phyloP scores from a whole-genome alignment of 2,888 invertebrate species.

The Liposcelis brunnea region DNA sequence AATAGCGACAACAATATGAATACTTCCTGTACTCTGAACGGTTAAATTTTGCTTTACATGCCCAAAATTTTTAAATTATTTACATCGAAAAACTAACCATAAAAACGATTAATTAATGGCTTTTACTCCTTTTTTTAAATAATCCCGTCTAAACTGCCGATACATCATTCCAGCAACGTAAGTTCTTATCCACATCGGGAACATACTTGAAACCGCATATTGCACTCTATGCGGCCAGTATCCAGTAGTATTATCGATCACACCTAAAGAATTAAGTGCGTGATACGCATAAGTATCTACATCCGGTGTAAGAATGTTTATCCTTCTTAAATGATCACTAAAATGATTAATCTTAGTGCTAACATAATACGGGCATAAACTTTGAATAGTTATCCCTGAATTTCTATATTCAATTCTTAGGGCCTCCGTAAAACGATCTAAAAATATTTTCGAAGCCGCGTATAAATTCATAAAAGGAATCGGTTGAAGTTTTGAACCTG shows the following conservation, averaged over 20 bases:
- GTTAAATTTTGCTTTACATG: no score
- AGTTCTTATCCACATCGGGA: background rate
- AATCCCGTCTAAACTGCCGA: no score
- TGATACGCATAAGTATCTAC: conserved; percentile 20
- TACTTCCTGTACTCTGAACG: no score
- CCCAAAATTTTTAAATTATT: no score
- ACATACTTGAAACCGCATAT: background rate
- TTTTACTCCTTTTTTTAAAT: no score
- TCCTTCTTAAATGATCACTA: conserved; percentile 18
- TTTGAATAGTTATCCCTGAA: conserved; percentile 29
- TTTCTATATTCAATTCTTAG: conserved; percentile 27
- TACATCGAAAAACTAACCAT: no score
- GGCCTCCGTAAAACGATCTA: conserved; percentile 22
- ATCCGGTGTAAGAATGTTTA: conserved; percentile 20
- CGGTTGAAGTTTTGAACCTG: conserved; percentile 28
- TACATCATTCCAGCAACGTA: no score
- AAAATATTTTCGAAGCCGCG: conserved; percentile 27
- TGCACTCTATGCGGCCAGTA: conserved; percentile 29
- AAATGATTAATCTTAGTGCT: conserved; percentile 27
- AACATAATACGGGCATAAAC: conserved; percentile 29
- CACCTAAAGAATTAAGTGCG: conserved; percentile 29
- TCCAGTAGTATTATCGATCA: conserved; percentile 27
- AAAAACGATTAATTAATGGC: no score
- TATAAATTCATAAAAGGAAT: conserved; percentile 31
- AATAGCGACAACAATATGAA: no score